phyloP scores from a whole-genome alignment of 2,113 vertebrate genomes.

The Phycodurus eques region DNA sequence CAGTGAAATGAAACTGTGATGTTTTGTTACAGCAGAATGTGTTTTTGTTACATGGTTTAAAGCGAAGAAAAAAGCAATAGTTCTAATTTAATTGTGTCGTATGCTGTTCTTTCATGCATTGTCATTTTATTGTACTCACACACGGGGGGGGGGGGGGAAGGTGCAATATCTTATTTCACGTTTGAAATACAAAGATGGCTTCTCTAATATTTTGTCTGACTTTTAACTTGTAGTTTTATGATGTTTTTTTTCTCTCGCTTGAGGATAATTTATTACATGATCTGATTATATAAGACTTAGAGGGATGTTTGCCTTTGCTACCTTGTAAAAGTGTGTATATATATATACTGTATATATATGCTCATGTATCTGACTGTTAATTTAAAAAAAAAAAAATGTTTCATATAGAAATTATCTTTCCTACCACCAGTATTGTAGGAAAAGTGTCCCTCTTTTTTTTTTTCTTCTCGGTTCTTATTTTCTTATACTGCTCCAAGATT shows the following conservation, averaged over 20 bases:
- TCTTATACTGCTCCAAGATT: conserved; percentile 74
- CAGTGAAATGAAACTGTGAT: conserved; percentile 81
- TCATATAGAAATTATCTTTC: conserved; percentile 62
- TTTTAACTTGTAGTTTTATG: conserved; percentile 79
- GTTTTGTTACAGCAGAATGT: conserved; percentile 78
- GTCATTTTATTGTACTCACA: conserved; percentile 80
- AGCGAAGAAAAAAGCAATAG: conserved; percentile 41
- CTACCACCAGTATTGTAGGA: conserved; percentile 69
- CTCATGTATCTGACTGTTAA: conserved; percentile 80
- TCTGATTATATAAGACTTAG: conserved; percentile 68
- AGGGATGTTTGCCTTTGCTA: conserved; percentile 78
- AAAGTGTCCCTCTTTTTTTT: conserved; percentile 75
- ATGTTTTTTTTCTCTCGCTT: conserved; percentile 66
- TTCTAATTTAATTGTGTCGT: conserved; percentile 80
- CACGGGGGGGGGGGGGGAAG: conserved; percentile 58
- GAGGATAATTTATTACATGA: conserved; percentile 77
- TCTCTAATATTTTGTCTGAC: conserved; percentile 77
- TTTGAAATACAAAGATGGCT: conserved; percentile 81
- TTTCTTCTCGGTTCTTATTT: conserved; percentile 54
- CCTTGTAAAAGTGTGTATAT: conserved; percentile 82
- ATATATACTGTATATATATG: conserved; percentile 81
- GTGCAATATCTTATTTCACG: conserved; percentile 84
- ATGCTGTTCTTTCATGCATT: conserved; percentile 75
- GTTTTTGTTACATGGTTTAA: conserved; percentile 72
- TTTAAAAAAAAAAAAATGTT: conserved; percentile 72